Conservation (phyloP, 92 coral and sea anemone genomes). For the Montipora capitata region DNA sequence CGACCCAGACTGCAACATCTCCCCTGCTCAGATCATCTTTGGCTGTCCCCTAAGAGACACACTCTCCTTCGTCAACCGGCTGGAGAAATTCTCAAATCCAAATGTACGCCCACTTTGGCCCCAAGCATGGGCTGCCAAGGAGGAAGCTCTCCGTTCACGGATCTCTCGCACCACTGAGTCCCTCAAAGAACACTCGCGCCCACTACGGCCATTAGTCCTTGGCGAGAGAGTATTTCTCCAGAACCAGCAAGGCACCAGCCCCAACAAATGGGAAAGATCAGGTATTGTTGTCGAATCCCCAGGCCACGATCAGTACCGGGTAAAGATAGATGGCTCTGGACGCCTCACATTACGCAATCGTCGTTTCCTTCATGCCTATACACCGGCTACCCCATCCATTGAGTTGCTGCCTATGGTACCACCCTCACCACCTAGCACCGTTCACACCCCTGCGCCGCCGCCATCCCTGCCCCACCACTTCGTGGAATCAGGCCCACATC, state of each 20-base stretch:
- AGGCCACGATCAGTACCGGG: slow-evolving; percentile 78
- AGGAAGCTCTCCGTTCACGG: slow-evolving; percentile 63
- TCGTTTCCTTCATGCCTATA: slow-evolving; percentile 75
- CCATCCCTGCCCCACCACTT: slow-evolving; percentile 12
- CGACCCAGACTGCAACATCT: slow-evolving; percentile 67
- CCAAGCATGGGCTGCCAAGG: slow-evolving; percentile 72
- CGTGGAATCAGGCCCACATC: background rate
- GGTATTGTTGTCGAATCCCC: slow-evolving; percentile 59
- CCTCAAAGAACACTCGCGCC: slow-evolving; percentile 62
- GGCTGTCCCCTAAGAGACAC: slow-evolving; percentile 57
- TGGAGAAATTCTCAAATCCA: slow-evolving; percentile 72
- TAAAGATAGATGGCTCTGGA: too few relatives aligned
- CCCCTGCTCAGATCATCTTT: slow-evolving; percentile 62
- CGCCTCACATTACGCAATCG: slow-evolving; percentile 71
- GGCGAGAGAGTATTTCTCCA: slow-evolving; percentile 76
- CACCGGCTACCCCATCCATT: slow-evolving; percentile 63
- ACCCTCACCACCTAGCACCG: slow-evolving; percentile 21
- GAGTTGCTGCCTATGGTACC: slow-evolving; percentile 32
- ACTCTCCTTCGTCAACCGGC: slow-evolving; percentile 47
- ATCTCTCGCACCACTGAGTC: slow-evolving; percentile 60
- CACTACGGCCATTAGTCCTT: slow-evolving; percentile 65
- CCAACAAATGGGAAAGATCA: slow-evolving; percentile 84
- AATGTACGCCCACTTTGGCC: slow-evolving; percentile 70
- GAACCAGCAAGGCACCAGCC: slow-evolving; percentile 81
- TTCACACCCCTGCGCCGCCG: background rate